Conservation (phyloP, 2,113 vertebrate genomes). For the Climacteris rufus region DNA sequence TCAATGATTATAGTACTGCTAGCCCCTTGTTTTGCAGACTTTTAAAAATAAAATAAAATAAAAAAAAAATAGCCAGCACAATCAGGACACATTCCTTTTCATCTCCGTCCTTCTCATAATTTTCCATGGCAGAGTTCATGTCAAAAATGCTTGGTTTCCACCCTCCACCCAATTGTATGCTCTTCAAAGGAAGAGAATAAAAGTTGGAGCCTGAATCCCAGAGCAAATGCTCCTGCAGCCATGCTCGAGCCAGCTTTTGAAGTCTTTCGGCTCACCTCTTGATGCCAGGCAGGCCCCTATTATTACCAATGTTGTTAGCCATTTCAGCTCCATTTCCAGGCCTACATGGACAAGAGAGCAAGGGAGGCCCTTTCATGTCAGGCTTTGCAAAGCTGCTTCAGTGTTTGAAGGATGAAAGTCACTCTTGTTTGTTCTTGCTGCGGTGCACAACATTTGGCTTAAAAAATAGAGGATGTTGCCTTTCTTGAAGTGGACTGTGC, state of each 20-base stretch:
- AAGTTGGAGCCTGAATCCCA: conserved; percentile 74
- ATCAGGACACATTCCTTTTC: conserved; percentile 85
- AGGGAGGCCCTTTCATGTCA: conserved; percentile 85
- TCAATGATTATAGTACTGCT: conserved; percentile 81
- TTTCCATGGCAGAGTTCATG: conserved; percentile 79
- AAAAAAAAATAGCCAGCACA: conserved; percentile 61
- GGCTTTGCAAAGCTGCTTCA: conserved; percentile 65
- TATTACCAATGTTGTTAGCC: conserved; percentile 85
- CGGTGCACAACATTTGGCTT: conserved; percentile 48
- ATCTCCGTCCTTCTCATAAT: conserved; percentile 84
- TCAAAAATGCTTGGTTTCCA: conserved; percentile 81
- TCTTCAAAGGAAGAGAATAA: conserved; percentile 97
- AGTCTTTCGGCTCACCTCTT: conserved; percentile 84
- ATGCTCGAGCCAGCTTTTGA: conserved; percentile 82
- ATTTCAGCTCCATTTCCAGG: conserved; percentile 82
- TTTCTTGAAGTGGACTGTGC: conserved; percentile 48
- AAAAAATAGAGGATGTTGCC: conserved; percentile 49
- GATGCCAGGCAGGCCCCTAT: conserved; percentile 86
- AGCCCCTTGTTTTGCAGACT: conserved; percentile 77
- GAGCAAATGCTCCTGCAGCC: conserved; percentile 63
- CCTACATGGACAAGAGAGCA: conserved; percentile 75
- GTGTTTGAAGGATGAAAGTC: conserved; percentile 69
- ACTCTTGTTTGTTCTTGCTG: conserved; percentile 52
- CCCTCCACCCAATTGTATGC: conserved; percentile 83
- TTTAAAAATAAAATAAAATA: conserved; percentile 70